phyloP scores from a whole-genome alignment of 1,140 invertebrate genomes.

The Ceratoteleas bidentatus region DNA sequence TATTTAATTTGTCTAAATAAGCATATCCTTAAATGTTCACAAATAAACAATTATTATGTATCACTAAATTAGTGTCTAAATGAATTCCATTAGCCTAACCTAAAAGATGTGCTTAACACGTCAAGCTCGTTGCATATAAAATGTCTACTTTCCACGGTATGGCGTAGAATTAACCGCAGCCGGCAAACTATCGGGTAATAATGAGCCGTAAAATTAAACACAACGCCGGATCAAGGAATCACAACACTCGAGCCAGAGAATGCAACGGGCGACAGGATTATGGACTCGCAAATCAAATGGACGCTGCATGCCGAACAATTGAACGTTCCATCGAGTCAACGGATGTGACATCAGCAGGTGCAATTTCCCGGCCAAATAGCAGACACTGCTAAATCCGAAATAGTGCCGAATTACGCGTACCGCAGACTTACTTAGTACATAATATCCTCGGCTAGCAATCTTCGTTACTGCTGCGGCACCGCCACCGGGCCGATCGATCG shows the following conservation, averaged over 20 bases:
- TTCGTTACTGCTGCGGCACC: slow-evolving; percentile 27
- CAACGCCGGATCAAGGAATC: slow-evolving; percentile 38
- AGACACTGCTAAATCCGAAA: slow-evolving; percentile 78
- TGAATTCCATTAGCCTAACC: no score
- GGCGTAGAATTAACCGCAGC: not conserved
- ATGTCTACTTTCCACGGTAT: no score
- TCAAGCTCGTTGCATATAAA: no score
- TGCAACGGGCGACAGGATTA: slow-evolving; percentile 48
- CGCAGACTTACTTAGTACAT: slow-evolving; percentile 74
- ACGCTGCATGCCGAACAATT: slow-evolving; percentile 46
- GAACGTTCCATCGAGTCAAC: slow-evolving; percentile 69
- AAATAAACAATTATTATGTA: no score
- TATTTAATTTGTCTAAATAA: no score
- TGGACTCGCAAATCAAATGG: slow-evolving; percentile 56
- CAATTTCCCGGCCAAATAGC: slow-evolving; percentile 79
- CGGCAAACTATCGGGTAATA: slow-evolving; percentile 2
- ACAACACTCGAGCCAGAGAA: slow-evolving; percentile 33
- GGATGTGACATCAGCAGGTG: slow-evolving; percentile 79
- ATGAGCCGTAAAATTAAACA: slow-evolving; percentile 37
- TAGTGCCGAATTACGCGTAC: slow-evolving; percentile 75
- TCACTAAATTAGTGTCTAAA: no score
- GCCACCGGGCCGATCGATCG: slow-evolving; percentile 37
- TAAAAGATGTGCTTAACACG: no score
- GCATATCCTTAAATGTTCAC: no score
- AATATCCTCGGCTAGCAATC: slow-evolving; percentile 66